Base-by-base conservation (phyloP, 2,888 invertebrate genomes). In the Nowickia ferox region DNA sequence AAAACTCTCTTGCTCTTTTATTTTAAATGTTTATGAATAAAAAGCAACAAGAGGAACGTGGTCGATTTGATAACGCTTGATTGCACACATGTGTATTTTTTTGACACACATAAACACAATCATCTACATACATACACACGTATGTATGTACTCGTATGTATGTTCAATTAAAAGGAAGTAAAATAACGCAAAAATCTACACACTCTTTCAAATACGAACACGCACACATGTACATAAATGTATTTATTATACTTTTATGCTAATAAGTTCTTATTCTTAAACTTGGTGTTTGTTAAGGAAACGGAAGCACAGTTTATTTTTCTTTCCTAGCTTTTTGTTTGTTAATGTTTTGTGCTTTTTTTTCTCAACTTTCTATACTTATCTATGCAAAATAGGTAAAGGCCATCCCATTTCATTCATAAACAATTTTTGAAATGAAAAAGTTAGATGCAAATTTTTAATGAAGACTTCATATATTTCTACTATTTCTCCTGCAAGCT, bases 51-150 rank as follows among this genome's bases (percentile, higher is more conserved):
- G 66, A 66, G 66, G 13, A 83, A 84, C 77, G 83, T 84, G 78
- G 74, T 84, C 83, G 89, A 89, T 89, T 87, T 87, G 88, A 89
- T 89, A 88, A 88, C 87, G 89, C 87, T 88, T 89, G 90, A 90
- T 90, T 89, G 89, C 89, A 86, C 87, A 87, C 75, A 80, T 86
- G 86, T 83, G 86, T 83, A 68, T 83, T 77, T 66, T 15, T 71
- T 30, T 55, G 19, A 74, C 59, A 51, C n/a, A 55, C 48, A 17
- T 2, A 40, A 9, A 40, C 53, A 19, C 30, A 30, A 5, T 30
- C 30, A 30, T 22, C 1, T 2, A 22, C 1, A 1, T 13, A 61
- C 11, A 48, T 46, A 65, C 10, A n/a, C n/a, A 8, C 48, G 5
- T 8, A 8, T 3, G 15, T 13, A 57, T 9, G 6, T 13, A 11